These are phyloP conservation scores for Brachyptera risi DNA, from an alignment of 2,888 invertebrate genomes.

Conservation along the genomic window DNA sequence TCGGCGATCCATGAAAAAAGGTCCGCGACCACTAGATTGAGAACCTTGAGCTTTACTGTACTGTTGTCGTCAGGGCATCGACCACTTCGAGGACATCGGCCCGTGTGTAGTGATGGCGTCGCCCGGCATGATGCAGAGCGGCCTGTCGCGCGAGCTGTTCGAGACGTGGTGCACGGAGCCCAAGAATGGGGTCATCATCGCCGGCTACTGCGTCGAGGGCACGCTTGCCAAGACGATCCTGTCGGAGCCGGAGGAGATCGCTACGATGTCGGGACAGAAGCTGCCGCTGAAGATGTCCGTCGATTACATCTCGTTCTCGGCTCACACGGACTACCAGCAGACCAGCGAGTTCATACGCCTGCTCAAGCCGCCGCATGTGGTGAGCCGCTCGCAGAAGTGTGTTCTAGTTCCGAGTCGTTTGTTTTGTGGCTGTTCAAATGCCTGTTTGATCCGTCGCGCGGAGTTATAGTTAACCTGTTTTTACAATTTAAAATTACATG, in stretches of 20 bases:
- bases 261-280: slow-evolving; percentile 92
- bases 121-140: slow-evolving; percentile 99
- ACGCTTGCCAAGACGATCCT: slow-evolving; percentile 89
- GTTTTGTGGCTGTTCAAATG: too few species aligned
- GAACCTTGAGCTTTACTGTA: too few species aligned
- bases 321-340: slow-evolving; percentile 97
- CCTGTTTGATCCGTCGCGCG: too few species aligned
- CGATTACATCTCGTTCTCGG: slow-evolving; percentile 98
- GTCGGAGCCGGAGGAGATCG: slow-evolving; percentile 96
- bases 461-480: too few species aligned
- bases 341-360: slow-evolving; percentile 95
- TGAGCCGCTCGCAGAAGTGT: slow-evolving; percentile 45
- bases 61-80: slow-evolving; percentile 69
- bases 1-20: too few species aligned
- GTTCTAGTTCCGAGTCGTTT: too few species aligned
- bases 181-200: slow-evolving; percentile 97
- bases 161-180: slow-evolving; percentile 99
- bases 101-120: slow-evolving; percentile 99
- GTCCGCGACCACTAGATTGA: too few species aligned
- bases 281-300: slow-evolving; percentile 95
- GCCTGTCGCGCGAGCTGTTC: slow-evolving; percentile 93
- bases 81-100: slow-evolving; percentile 98
- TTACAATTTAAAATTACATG: too few species aligned
- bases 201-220: slow-evolving; percentile 89
- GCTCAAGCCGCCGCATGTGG: slow-evolving; percentile 93